Evolutionary conservation across 1,140 invertebrate species (phyloP).

Genomic region (Magallana angulata): DNA sequence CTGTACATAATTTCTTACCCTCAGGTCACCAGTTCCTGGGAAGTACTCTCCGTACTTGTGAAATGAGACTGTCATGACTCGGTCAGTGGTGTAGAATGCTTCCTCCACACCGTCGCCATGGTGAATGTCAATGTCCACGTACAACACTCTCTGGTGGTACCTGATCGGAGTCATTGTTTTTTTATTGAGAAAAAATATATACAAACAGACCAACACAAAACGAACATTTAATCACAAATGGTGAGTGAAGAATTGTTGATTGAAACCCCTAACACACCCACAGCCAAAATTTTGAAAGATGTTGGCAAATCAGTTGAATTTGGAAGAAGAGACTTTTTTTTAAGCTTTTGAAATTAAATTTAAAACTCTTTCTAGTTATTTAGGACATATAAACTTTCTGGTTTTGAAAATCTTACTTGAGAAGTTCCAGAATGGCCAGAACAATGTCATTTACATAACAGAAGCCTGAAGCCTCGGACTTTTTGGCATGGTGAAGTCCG

Average conservation of each 20-base stretch:
- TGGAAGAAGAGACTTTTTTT: no score
- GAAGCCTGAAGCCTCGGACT: constrained; percentile 98
- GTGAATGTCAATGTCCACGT: constrained; percentile 99
- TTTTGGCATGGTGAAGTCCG: constrained; percentile 99
- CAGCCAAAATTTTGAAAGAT: no score
- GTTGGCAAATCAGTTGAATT: no score
- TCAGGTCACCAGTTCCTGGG: constrained; percentile 90
- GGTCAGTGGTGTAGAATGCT: constrained; percentile 98
- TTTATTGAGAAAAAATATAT: no score
- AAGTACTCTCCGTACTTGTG: constrained; percentile 99
- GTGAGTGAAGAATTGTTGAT: neutral
- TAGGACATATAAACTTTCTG: neutral
- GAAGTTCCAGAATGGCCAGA: constrained; percentile 96
- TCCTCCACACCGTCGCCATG: constrained; percentile 99
- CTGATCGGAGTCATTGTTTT: constrained; percentile 80
- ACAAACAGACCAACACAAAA: no score
- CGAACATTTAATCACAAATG: no score
- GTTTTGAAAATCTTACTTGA: constrained; percentile 83
- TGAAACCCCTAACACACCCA: no score
- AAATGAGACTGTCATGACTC: constrained; percentile 99
- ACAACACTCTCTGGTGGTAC: constrained; percentile 96
- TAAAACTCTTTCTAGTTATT: no score
- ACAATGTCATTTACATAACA: constrained; percentile 99
- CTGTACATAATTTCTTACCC: constrained; percentile 62
- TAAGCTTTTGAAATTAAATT: no score